These are phyloP conservation scores for Rhorus exstirpatorius DNA, from an alignment of 2,888 invertebrate genomes.

Conservation along the genomic window DNA sequence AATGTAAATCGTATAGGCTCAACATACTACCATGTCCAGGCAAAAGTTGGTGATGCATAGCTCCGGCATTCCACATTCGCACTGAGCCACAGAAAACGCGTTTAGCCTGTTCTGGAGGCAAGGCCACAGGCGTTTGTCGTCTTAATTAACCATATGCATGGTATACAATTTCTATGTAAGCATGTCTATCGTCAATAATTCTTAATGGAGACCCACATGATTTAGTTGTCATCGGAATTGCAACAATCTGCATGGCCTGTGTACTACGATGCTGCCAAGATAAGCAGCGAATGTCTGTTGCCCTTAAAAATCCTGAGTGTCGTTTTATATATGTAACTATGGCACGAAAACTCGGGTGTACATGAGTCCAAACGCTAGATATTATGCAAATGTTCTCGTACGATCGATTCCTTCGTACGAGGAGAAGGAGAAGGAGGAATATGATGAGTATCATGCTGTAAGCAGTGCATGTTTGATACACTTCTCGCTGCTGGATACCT, in stretches of 20 bases:
- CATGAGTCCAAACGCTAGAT: slow-evolving; percentile 52
- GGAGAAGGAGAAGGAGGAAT: slow-evolving; percentile 14
- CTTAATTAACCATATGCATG: slow-evolving; percentile 38
- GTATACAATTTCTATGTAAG: slow-evolving; percentile 9
- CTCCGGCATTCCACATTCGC: slow-evolving; percentile 45
- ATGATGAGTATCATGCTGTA: slow-evolving; percentile 28
- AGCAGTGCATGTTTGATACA: slow-evolving; percentile 25
- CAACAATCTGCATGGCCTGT: no score
- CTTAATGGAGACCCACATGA: no score
- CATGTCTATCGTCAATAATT: background rate
- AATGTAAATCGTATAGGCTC: slow-evolving; percentile 80
- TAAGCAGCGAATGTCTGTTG: background rate
- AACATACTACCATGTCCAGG: slow-evolving; percentile 52
- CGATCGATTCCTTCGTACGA: slow-evolving; percentile 48
- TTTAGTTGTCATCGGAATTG: no score
- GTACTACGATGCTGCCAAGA: background rate
- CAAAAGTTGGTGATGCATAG: slow-evolving; percentile 40
- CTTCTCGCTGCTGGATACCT: slow-evolving; percentile 60
- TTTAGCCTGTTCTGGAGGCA: slow-evolving; percentile 52
- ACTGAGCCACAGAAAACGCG: slow-evolving; percentile 40
- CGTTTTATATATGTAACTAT: no score
- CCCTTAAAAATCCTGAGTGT: background rate
- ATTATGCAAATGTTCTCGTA: slow-evolving; percentile 60
- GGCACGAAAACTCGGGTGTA: slow-evolving; percentile 40
- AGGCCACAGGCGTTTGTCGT: slow-evolving; percentile 51